These are phyloP conservation scores for Morus bassanus DNA, from an alignment of 2,797 vertebrate genomes.

Conservation along the genomic window DNA sequence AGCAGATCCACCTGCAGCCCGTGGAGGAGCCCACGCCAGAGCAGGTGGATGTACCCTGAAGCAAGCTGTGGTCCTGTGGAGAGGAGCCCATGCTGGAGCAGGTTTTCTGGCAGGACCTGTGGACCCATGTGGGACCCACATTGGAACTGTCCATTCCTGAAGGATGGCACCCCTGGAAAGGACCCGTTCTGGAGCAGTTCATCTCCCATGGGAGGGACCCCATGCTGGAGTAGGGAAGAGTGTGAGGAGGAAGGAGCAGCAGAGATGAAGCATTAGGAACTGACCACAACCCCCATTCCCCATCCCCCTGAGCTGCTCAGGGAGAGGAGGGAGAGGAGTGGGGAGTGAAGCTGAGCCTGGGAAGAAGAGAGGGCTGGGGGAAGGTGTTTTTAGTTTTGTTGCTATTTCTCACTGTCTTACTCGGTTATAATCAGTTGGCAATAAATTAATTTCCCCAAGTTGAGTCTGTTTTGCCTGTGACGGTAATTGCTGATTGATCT, in stretches of 20 bases:
- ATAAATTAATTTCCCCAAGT: background rate
- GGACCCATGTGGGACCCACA: background rate
- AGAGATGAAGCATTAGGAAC: background rate
- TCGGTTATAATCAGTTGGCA: too few relatives aligned
- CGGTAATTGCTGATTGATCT: background rate
- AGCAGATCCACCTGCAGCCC: background rate
- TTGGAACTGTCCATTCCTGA: background rate
- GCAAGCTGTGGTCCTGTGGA: background rate
- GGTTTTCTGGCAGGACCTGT: background rate
- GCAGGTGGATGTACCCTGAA: background rate
- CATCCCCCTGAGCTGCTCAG: too few relatives aligned
- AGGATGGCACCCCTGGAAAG: background rate
- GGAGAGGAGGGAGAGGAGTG: background rate
- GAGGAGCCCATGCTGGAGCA: too few relatives aligned
- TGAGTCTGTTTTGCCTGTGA: background rate
- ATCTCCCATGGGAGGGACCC: background rate
- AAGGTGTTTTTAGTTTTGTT: background rate
- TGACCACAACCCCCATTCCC: background rate
- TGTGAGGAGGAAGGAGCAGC: background rate
- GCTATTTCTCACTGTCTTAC: background rate
- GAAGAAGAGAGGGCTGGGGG: background rate
- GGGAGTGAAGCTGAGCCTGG: background rate
- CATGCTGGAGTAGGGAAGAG: background rate
- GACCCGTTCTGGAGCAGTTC: background rate
- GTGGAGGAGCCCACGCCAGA: too few relatives aligned